Percentiles rank a stretch among this genome's conserved stretches.
Evolutionary conservation across 2,113 vertebrate species (phyloP).

Genomic region (Daubentonia madagascariensis): DNA sequence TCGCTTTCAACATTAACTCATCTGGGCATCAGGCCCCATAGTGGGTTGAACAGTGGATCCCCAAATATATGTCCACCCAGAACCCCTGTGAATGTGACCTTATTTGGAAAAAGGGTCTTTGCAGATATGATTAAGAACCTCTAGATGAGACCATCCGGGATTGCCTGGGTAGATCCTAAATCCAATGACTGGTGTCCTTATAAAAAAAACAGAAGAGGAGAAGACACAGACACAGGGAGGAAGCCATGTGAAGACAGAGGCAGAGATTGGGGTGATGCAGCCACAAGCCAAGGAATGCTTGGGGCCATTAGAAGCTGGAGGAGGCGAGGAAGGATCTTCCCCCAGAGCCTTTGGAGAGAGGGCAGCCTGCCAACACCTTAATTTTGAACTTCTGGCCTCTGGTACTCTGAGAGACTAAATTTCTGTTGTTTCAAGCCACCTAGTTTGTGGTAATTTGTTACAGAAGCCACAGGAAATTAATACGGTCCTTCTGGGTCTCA

Average conservation of each 20-base stretch:
- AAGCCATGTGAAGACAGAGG: background rate
- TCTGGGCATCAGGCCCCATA: background rate
- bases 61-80: background rate
- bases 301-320: background rate
- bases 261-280: rapidly evolving
- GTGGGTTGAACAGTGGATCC: background rate
- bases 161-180: no score
- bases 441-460: background rate
- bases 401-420: background rate
- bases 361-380: rapidly evolving
- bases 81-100: background rate
- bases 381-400: background rate
- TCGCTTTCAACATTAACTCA: background rate
- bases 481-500: background rate
- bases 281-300: background rate
- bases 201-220: background rate
- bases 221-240: background rate
- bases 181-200: background rate
- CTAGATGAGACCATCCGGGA: background rate
- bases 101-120: background rate
- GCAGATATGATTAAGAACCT: background rate
- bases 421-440: background rate
- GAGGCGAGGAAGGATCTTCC: background rate
- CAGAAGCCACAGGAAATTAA: background rate
- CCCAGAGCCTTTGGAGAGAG: rapidly evolving